Conservation (phyloP, 2,113 vertebrate genomes). For the Elanus axillaris region DNA sequence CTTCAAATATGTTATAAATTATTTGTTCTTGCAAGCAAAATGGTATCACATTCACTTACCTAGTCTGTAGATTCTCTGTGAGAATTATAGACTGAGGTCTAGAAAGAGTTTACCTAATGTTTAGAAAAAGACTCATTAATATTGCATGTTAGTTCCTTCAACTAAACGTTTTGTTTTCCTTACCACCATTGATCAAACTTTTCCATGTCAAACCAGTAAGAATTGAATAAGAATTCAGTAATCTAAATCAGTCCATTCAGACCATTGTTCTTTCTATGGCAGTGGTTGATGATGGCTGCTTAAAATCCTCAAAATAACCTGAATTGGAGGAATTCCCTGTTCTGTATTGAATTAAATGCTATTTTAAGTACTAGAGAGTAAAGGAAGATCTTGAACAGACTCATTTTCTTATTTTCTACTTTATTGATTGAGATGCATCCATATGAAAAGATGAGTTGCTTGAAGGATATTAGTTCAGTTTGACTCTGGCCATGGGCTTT, state of each 20-base stretch:
- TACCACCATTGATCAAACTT: not conserved
- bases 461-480: not conserved
- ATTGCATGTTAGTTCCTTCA: not conserved
- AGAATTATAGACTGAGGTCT: not conserved
- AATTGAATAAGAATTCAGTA: not conserved
- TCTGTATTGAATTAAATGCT: not conserved
- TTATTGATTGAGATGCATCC: fast-evolving
- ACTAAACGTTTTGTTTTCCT: not conserved
- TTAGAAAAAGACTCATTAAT: not conserved
- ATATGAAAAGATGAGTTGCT: not conserved
- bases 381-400: not conserved
- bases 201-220: not conserved
- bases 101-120: not conserved
- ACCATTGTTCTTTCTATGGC: not conserved
- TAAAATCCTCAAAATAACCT: not conserved
- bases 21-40: not conserved
- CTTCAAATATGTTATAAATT: not conserved
- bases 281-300: not conserved
- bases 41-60: not conserved
- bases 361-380: not conserved
- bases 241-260: not conserved
- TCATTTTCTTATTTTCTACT: not conserved
- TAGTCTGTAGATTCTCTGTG: not conserved
- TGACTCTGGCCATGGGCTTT: fast-evolving
- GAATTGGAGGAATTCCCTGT: not conserved